Evolutionary conservation across 2,888 invertebrate species (phyloP), one percentile per base, ranked within the genome.

Genomic region (Acanthosepion pharaonis): DNA sequence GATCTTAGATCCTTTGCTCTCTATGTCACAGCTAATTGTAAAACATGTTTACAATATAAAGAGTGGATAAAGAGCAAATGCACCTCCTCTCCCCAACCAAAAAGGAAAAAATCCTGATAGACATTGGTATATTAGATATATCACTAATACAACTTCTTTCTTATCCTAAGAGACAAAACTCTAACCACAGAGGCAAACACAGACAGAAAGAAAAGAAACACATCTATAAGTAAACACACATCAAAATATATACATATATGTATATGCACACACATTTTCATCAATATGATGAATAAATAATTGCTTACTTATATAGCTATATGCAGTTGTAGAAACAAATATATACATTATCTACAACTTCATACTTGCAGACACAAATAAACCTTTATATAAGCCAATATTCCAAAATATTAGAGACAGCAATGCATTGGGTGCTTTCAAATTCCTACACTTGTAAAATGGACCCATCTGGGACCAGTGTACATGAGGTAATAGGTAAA

Each of bases 1-100:
- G 59, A n/a, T n/a, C 28, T 78, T n/a, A n/a, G 78, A n/a, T 78
- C 11, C 18, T 78, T 78, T 78, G n/a, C 78, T 78, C n/a, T 78
- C n/a, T n/a, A 15, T 78, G 78, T 78, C 78, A 78, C 78, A 64
- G 64, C 64, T 64, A 64, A 64, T 64, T 64, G 64, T 64, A 64
- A 64, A 64, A 64, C 64, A 78, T 78, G n/a, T 78, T 78, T 78
- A 78, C n/a, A 78, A 78, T 11, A n/a, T 78, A 78, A 78, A 78
- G 78, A 78, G 78, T n/a, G 78, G 28, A n/a, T 78, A 1, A n/a
- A 78, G 15, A 78, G 78, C n/a, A 78, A 78, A 78, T 11, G 28
- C 9, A 78, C n/a, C n/a, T 28, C 78, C 9, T 28, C 28, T 8
- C n/a, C 28, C n/a, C n/a, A 3, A 78, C 8, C 3, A 78, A 78